Evolutionary conservation across 2,888 invertebrate species (phyloP).

Genomic region (Aleiodes testaceus): DNA sequence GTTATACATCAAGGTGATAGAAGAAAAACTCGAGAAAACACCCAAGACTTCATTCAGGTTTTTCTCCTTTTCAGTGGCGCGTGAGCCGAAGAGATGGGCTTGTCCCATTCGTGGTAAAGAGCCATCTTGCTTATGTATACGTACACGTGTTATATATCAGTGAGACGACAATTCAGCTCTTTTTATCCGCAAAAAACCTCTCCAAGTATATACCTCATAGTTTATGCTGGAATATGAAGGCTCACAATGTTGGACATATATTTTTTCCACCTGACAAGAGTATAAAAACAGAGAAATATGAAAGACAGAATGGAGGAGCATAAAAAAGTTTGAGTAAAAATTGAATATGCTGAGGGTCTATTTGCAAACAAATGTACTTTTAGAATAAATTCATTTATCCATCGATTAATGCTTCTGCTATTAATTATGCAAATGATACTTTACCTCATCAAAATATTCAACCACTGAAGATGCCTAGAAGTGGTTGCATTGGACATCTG

Average conservation of each 20-base stretch:
- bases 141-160: conserved; percentile 13
- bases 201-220: conserved; percentile 10
- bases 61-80: neutral
- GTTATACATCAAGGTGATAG: neutral
- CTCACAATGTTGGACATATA: conserved; percentile 8
- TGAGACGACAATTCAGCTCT: neutral
- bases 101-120: conserved; percentile 1
- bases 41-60: conserved; percentile 6
- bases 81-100: conserved; percentile 23
- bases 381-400: too few species aligned
- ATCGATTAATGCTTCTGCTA: too few species aligned
- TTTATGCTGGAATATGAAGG: conserved; percentile 24
- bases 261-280: too few species aligned
- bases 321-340: conserved; percentile 10
- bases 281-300: conserved; percentile 10
- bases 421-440: neutral
- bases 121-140: neutral
- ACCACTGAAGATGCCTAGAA: neutral
- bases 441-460: neutral
- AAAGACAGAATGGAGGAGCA: neutral
- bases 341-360: conserved; percentile 5
- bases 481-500: neutral
- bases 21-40: conserved; percentile 16
- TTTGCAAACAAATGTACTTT: conserved; percentile 32
- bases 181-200: too few species aligned